Percentiles rank a stretch among this genome's conserved stretches.
phyloP scores from a whole-genome alignment of 2,888 invertebrate genomes.

The Cryptus viduatorius region DNA sequence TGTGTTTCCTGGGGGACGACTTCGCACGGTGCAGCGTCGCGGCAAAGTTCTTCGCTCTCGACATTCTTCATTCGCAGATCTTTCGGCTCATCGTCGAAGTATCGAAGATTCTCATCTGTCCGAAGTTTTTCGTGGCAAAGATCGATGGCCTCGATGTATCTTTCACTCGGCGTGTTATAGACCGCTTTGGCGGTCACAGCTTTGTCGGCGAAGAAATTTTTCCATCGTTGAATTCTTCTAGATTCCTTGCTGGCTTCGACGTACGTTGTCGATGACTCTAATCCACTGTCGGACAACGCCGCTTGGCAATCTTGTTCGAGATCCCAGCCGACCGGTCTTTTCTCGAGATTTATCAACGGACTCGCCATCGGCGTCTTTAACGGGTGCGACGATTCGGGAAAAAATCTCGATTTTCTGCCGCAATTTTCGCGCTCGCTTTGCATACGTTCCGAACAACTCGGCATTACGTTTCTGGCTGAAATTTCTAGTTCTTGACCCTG shows the following conservation, averaged over 20 bases:
- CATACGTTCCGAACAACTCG: neutral
- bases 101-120: neutral
- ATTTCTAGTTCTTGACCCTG: conserved; percentile 65
- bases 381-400: conserved; percentile 9
- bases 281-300: conserved; percentile 68
- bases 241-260: conserved; percentile 67
- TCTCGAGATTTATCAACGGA: conserved; percentile 50
- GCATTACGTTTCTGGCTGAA: conserved; percentile 32
- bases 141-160: conserved; percentile 16
- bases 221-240: conserved; percentile 61
- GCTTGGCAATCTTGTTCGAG: conserved; percentile 66
- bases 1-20: neutral
- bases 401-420: conserved; percentile 41
- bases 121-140: conserved; percentile 9
- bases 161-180: neutral
- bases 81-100: conserved; percentile 23
- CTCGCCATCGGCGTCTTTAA: conserved; percentile 49
- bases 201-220: conserved; percentile 46
- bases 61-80: neutral
- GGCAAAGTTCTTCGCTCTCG: neutral
- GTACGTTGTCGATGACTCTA: conserved; percentile 71
- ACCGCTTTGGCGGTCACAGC: conserved; percentile 1
- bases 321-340: conserved; percentile 62
- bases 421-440: neutral
- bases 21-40: neutral